Evolutionary conservation across 2,113 vertebrate species (phyloP).

Genomic region (Salvelinus namaycush): DNA sequence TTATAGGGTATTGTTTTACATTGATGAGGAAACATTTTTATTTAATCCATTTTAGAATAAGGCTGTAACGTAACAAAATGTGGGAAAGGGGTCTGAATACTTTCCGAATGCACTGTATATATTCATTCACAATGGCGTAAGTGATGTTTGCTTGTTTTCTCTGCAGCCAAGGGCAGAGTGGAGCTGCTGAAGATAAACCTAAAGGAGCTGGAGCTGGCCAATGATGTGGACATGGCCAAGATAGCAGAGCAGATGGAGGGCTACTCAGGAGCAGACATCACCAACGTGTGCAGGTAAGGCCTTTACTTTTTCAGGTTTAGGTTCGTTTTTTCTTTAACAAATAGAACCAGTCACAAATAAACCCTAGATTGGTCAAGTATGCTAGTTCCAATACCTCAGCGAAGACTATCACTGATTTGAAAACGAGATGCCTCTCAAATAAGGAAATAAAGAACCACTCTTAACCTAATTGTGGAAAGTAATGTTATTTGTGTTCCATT

Average conservation of each 20-base stretch:
- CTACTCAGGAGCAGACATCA: constrained; percentile 97
- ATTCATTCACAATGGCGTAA: too few relatives aligned
- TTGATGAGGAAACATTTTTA: fast-evolving
- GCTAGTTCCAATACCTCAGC: too few relatives aligned
- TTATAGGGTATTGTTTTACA: too few relatives aligned
- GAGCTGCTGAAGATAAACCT: constrained; percentile 92
- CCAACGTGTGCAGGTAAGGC: constrained; percentile 93
- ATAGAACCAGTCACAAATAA: too few relatives aligned
- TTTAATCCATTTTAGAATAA: too few relatives aligned
- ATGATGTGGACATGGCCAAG: constrained; percentile 88
- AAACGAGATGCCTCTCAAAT: neutral
- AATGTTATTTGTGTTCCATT: neutral
- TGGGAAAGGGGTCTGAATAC: too few relatives aligned
- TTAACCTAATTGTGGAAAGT: neutral
- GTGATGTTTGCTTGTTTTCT: constrained; percentile 1
- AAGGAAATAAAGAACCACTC: too few relatives aligned
- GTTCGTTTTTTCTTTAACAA: neutral
- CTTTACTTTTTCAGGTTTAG: neutral
- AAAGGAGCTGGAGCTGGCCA: constrained; percentile 90
- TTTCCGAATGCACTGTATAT: too few relatives aligned
- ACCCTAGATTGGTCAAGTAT: too few relatives aligned
- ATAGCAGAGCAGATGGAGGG: constrained; percentile 96
- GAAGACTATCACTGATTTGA: neutral
- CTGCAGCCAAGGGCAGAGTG: constrained; percentile 87
- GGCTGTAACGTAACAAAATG: too few relatives aligned